Evolutionary conservation across 2,797 vertebrate genomes (phyloP).

Genomic region (Nasua narica): DNA sequence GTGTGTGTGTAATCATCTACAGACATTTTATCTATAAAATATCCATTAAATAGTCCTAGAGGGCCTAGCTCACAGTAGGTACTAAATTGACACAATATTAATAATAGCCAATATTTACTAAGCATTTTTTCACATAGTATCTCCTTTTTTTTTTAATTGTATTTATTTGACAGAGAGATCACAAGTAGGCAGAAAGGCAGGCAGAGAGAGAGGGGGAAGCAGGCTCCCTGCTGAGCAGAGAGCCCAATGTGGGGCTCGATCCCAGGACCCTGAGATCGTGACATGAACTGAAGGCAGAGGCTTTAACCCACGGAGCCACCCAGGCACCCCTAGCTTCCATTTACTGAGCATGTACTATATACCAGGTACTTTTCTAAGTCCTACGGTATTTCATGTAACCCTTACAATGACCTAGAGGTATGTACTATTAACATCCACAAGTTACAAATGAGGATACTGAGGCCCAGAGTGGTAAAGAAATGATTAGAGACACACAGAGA

Average conservation of each 20-base stretch:
- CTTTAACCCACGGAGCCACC: too few species aligned
- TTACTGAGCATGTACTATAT: conserved; percentile 8
- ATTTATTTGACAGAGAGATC: too few species aligned
- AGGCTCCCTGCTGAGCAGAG: too few species aligned
- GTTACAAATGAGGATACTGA: conserved; percentile 10
- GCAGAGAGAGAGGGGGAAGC: too few species aligned
- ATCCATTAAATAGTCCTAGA: background rate
- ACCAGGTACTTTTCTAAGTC: background rate
- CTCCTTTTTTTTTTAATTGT: too few species aligned
- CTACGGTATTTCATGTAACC: conserved; percentile 6
- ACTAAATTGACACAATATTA: conserved; percentile 15
- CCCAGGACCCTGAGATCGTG: too few species aligned
- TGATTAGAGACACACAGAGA: background rate
- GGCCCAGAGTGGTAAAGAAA: background rate
- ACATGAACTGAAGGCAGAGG: too few species aligned
- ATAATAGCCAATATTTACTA: conserved; percentile 10
- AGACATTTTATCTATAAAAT: conserved; percentile 18
- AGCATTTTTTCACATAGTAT: background rate
- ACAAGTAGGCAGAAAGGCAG: too few species aligned
- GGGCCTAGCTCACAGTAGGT: background rate
- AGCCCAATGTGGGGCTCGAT: too few species aligned
- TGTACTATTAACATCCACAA: background rate
- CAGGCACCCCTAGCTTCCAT: too few species aligned
- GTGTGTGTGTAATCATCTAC: background rate
- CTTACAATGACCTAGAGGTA: background rate